Evolutionary conservation across 2,888 invertebrate species (phyloP).

Genomic region (Biston betularia): DNA sequence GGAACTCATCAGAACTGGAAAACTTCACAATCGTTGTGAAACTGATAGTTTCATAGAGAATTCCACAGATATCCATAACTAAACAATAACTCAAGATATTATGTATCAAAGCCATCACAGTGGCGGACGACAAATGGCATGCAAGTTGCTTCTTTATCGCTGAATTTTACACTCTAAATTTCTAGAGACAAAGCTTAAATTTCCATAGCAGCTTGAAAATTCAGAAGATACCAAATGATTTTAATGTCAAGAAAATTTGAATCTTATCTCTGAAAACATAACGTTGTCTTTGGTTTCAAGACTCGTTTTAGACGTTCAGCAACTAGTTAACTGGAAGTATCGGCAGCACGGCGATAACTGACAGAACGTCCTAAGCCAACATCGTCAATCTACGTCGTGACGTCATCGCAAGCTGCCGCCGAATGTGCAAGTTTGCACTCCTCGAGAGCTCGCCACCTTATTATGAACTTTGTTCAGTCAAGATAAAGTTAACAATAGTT

Average conservation of each 20-base stretch:
- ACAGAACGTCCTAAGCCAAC: conserved; percentile 52
- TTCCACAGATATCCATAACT: conserved; percentile 44
- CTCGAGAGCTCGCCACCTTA: neutral
- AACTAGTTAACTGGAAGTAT: conserved; percentile 43
- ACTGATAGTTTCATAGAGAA: conserved; percentile 25
- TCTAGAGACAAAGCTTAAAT: conserved; percentile 37
- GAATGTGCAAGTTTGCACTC: conserved; percentile 4
- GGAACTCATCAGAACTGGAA: neutral
- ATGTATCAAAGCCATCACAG: conserved; percentile 57
- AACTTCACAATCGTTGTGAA: conserved; percentile 4
- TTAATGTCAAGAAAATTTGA: conserved; percentile 20
- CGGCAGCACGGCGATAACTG: conserved; percentile 45
- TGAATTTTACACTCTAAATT: conserved; percentile 23
- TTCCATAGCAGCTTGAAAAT: conserved; percentile 18
- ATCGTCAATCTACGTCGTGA: conserved; percentile 47
- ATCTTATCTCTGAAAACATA: conserved; percentile 10
- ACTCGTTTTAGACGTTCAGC: conserved; percentile 25
- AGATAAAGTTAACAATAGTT: neutral
- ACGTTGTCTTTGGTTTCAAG: conserved; percentile 17
- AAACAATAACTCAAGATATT: conserved; percentile 60
- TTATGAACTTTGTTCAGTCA: neutral
- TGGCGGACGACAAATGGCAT: conserved; percentile 50
- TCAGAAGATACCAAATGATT: conserved; percentile 25
- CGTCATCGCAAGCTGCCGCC: conserved; percentile 13
- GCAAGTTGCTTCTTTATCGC: conserved; percentile 44